phyloP scores from a whole-genome alignment of 2,888 invertebrate species.

The Leptopilina drosophilae region DNA sequence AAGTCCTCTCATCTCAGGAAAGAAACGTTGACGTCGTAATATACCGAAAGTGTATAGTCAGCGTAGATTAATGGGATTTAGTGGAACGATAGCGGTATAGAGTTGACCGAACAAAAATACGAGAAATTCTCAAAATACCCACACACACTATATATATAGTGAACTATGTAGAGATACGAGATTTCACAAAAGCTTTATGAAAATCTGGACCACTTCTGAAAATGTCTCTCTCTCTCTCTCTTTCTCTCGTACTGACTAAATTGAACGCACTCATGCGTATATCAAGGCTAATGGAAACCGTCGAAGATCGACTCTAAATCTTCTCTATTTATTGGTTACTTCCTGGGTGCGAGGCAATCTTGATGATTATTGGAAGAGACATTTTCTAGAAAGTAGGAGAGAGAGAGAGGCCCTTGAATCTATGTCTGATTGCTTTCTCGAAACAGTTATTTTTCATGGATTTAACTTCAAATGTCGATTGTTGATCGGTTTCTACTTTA shows the following conservation, averaged over 20 bases:
- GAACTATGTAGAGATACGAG: neutral
- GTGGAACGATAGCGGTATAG: neutral
- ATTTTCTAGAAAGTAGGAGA: conserved; percentile 58
- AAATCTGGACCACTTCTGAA: neutral
- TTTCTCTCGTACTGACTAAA: conserved; percentile 43
- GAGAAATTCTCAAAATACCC: neutral
- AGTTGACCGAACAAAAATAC: conserved; percentile 9
- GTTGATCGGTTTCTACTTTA: no score
- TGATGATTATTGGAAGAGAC: conserved; percentile 69
- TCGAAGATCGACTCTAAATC: conserved; percentile 64
- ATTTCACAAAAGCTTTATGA: conserved; percentile 26
- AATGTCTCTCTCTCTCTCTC: neutral
- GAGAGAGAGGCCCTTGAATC: conserved; percentile 53
- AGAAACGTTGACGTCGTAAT: conserved; percentile 40
- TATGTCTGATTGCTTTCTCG: conserved; percentile 66
- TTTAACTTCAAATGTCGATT: neutral
- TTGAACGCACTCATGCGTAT: conserved; percentile 70
- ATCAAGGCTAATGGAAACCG: conserved; percentile 57
- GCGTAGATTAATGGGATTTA: conserved; percentile 39
- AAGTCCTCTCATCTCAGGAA: conserved; percentile 18
- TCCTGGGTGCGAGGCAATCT: conserved; percentile 52
- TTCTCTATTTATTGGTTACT: conserved; percentile 72
- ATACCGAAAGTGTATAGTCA: conserved; percentile 39
- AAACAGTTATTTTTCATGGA: conserved; percentile 48
- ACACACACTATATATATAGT: no score